phyloP scores from a whole-genome alignment of 2,888 invertebrate species.

The Spodoptera littoralis region DNA sequence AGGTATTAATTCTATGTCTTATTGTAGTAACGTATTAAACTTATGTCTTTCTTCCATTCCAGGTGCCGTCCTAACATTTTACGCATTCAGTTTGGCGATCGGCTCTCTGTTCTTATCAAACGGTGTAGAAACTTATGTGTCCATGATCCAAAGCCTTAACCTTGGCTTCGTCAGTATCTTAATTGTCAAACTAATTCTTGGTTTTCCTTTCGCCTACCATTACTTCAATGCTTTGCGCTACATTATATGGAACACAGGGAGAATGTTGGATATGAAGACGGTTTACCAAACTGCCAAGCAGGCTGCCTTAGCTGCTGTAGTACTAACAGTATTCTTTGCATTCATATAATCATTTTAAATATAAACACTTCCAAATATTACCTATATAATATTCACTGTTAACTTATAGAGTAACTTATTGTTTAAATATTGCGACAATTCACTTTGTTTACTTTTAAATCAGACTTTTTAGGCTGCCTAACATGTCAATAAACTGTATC shows the following conservation, averaged over 20 bases:
- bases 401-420: no score
- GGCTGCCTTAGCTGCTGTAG: conserved; percentile 57
- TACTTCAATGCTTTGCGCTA: conserved; percentile 78
- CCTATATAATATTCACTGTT: no score
- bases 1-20: no score
- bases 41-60: conserved; percentile 44
- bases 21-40: not conserved
- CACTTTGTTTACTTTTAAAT: no score
- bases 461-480: no score
- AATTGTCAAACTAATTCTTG: conserved; percentile 69
- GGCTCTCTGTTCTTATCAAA: conserved; percentile 74
- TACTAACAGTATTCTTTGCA: conserved; percentile 61
- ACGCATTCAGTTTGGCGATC: conserved; percentile 67
- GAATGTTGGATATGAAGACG: conserved; percentile 62
- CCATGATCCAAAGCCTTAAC: conserved; percentile 76
- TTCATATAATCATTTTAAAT: conserved; percentile 51
- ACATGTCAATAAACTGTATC: no score
- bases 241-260: conserved; percentile 70
- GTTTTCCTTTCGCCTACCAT: conserved; percentile 73
- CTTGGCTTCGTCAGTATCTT: conserved; percentile 60
- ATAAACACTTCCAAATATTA: not conserved
- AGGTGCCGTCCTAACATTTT: conserved; percentile 68
- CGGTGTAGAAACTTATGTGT: conserved; percentile 76
- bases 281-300: conserved; percentile 65
- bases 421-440: no score